These are phyloP conservation scores for Neotragus pygmaeus DNA, from an alignment of 2,113 vertebrate species.

Conservation along the genomic window DNA sequence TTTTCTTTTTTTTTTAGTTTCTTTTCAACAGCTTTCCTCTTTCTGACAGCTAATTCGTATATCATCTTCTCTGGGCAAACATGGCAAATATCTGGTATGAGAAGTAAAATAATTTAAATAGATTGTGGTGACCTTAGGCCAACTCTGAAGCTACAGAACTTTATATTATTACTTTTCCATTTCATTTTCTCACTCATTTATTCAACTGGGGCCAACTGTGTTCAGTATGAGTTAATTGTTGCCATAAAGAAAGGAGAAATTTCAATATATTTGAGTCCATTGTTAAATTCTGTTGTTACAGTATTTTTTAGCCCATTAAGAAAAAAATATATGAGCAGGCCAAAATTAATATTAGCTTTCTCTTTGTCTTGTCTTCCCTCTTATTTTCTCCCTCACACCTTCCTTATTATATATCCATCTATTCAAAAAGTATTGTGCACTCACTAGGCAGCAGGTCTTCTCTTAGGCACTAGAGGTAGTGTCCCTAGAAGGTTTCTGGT, in stretches of 20 bases:
- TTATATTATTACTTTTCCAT: not conserved
- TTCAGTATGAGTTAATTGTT: not conserved
- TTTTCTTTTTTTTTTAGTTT: not conserved
- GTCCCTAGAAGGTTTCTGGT: not conserved
- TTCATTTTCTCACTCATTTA: not conserved
- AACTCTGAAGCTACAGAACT: not conserved
- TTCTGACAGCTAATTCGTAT: not conserved
- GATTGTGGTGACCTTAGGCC: not conserved
- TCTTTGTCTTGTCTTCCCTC: not conserved
- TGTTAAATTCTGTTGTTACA: not conserved
- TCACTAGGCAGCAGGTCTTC: too few relatives aligned
- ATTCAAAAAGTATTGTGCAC: not conserved
- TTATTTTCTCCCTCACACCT: not conserved
- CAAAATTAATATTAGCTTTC: not conserved
- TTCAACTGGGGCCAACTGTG: not conserved
- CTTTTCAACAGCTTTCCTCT: not conserved
- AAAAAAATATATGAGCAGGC: not conserved
- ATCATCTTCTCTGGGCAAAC: not conserved
- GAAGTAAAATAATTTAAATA: not conserved
- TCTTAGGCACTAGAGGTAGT: not conserved
- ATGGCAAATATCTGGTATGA: not conserved
- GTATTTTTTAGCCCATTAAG: not conserved
- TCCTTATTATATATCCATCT: not conserved
- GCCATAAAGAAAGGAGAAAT: not conserved
- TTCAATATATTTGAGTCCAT: not conserved